A percentile compares a stretch with the other conserved stretches of the same genome.
phyloP scores from a whole-genome alignment of 2,113 vertebrate species.

The Tachuris rubrigastra region DNA sequence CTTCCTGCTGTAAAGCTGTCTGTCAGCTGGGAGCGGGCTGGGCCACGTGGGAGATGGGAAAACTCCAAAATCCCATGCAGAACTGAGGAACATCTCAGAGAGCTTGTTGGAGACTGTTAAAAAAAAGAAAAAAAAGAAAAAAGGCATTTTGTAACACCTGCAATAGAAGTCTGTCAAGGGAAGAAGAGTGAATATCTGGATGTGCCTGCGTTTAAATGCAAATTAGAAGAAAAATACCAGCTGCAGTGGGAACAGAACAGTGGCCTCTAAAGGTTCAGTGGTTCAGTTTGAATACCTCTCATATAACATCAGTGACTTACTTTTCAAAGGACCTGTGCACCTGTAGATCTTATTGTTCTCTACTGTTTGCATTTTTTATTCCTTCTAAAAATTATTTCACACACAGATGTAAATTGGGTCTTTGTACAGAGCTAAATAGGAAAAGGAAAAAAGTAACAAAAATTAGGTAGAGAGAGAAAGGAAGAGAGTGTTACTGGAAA shows the following conservation, averaged over 20 bases:
- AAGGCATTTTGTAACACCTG: neutral
- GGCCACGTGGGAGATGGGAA: neutral
- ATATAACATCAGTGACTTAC: neutral
- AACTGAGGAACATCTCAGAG: neutral
- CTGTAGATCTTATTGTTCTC: conserved; percentile 1
- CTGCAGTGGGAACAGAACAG: conserved; percentile 28
- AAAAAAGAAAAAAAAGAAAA: neutral
- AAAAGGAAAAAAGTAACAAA: neutral
- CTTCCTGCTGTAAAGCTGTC: neutral
- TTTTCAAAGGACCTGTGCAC: conserved; percentile 9
- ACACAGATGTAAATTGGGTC: neutral
- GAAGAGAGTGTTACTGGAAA: neutral
- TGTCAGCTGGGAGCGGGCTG: rapidly evolving
- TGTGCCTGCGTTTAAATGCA: conserved; percentile 18
- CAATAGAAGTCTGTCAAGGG: neutral
- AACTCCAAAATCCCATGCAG: rapidly evolving
- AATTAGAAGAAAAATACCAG: conserved; percentile 47
- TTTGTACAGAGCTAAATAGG: neutral
- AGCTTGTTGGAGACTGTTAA: neutral
- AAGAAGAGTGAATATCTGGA: conserved; percentile 21
- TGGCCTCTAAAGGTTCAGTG: conserved; percentile 16
- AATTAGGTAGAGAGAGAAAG: neutral
- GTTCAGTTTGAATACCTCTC: neutral
- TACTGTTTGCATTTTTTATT: neutral
- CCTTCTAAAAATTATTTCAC: neutral